phyloP scores from a whole-genome alignment of 23 tunicate genomes.

The Trididemnum miniatum region DNA sequence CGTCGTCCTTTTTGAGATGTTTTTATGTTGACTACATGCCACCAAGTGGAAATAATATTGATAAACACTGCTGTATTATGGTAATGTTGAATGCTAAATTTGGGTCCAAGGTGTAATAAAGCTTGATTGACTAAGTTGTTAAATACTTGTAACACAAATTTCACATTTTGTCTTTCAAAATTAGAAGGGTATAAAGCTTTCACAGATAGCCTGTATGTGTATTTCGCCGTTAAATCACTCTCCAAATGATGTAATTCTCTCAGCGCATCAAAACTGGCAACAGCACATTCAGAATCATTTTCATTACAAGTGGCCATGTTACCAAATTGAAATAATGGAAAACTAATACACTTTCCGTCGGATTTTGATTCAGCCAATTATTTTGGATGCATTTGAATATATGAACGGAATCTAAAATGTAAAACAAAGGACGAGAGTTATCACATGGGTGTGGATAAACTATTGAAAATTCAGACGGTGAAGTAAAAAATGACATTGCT shows the following conservation, averaged over 20 bases:
- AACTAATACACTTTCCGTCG: neutral
- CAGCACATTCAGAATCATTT: neutral
- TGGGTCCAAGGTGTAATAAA: too few species aligned
- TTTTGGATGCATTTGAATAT: too few species aligned
- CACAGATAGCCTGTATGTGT: neutral
- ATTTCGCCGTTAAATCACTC: too few species aligned
- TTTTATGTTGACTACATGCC: too few species aligned
- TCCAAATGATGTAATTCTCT: slow-evolving; percentile 3
- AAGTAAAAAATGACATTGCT: neutral
- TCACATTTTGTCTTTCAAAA: neutral
- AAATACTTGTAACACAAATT: too few species aligned
- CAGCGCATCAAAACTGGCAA: neutral
- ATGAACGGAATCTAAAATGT: neutral
- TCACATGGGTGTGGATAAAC: slow-evolving; percentile 8
- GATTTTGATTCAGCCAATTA: slow-evolving; percentile 7
- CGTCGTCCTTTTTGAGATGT: too few species aligned
- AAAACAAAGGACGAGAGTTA: neutral
- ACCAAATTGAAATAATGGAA: neutral
- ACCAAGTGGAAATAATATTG: too few species aligned
- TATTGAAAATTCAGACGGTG: neutral
- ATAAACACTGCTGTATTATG: too few species aligned
- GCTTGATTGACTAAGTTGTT: too few species aligned
- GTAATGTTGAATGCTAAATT: too few species aligned
- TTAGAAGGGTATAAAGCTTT: neutral
- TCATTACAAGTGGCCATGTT: neutral